A percentile compares a stretch with the other conserved stretches of the same genome.
phyloP scores from a whole-genome alignment of 2,113 vertebrate genomes.

The Colossoma macropomum region DNA sequence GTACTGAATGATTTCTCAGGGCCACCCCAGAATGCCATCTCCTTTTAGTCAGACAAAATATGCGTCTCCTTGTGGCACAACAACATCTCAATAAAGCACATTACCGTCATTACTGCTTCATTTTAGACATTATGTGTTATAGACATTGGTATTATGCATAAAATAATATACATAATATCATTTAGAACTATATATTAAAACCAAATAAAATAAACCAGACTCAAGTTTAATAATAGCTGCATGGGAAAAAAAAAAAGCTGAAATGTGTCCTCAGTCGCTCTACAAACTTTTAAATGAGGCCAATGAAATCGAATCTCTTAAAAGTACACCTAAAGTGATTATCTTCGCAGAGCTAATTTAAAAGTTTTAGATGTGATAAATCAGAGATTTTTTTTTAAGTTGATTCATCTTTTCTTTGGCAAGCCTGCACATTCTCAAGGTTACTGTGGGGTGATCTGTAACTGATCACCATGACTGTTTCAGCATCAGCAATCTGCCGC shows the following conservation, averaged over 20 bases:
- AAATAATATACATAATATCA: neutral
- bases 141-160: too few species aligned
- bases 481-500: neutral
- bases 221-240: neutral
- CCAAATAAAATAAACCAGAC: neutral
- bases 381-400: neutral
- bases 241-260: neutral
- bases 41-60: neutral
- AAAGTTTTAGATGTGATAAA: conserved; percentile 21
- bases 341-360: conserved; percentile 38
- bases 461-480: neutral
- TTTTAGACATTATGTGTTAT: too few species aligned
- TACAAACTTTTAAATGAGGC: neutral
- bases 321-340: conserved; percentile 9
- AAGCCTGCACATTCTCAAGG: conserved; percentile 1
- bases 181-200: neutral
- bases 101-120: too few species aligned
- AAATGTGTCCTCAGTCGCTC: neutral
- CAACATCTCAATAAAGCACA: neutral
- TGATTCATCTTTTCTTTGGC: neutral
- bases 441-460: neutral
- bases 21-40: too few species aligned
- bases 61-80: neutral
- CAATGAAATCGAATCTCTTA: conserved; percentile 16
- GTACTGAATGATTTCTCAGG: too few species aligned